Evolutionary conservation across 2,888 invertebrate genomes (phyloP), one percentile per base, ranked within the genome.

Genomic region (Euproctis similis): DNA sequence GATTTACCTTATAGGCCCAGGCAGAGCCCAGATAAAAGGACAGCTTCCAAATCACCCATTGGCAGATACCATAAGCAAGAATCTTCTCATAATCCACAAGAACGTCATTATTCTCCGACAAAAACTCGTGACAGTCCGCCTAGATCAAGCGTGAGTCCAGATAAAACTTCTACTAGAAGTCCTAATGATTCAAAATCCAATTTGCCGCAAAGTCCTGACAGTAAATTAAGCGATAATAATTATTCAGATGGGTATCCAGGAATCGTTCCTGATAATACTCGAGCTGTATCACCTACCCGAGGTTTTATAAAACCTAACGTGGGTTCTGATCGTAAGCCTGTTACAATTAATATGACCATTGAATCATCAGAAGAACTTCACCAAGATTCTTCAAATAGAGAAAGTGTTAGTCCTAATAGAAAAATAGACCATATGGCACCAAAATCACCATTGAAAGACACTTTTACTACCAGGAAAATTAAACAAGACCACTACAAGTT

Each of bases 401-500:
- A 25, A 16, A 30, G 54, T 31, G 59, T 41, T 48, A 73, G 61
- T 38, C 48, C 54, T 4, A 35, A 26, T 12, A 53, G 51, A 36
- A 31, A 44, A 20, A 24, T 41, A 11, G 31, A 37, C 7, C 36
- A 53, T 22, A 35, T 46, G 13, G 64, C 49, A 23, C 57, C 63
- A 17, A 64, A 64, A 14, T 63, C 65, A 14, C 48, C 46, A 11
- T 55, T 44, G 24, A 33, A 47, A 16, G 34, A 45, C 7, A 36
- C 34, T 2, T 57, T 46, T 38, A 47, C 48, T 1, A 28, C 32
- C 2, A 53, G 39, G 8, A 60, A 58, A 38, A 25, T 60, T 3
- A 63, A 59, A 33, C 58, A 75, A 45, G 70, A 78, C 28, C 69
- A 77, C 35, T 73, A 75, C 29, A 73, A 59, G 41, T 77, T 77